Percentiles rank a stretch among this genome's conserved stretches.
phyloP scores from a whole-genome alignment of 2,113 vertebrate species.

The Chinchilla lanigera region DNA sequence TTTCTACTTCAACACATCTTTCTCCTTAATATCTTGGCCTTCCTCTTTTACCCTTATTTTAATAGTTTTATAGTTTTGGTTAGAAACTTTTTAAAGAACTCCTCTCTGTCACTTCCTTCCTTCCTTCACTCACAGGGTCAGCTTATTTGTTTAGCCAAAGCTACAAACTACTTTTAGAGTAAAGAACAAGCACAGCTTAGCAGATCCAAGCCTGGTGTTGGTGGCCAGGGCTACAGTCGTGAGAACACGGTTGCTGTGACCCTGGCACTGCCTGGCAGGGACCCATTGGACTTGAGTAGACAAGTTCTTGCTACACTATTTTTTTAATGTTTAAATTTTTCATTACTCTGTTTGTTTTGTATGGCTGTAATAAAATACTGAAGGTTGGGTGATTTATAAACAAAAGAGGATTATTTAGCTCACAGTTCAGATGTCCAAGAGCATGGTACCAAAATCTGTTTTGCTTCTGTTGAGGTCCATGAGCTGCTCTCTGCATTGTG shows the following conservation, averaged over 20 bases:
- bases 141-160: background rate
- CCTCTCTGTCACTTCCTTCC: background rate
- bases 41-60: background rate
- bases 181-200: background rate
- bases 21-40: background rate
- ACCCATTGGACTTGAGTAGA: background rate
- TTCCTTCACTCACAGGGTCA: background rate
- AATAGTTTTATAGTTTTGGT: background rate
- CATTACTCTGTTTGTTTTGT: background rate
- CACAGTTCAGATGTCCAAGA: background rate
- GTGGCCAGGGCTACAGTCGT: background rate
- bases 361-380: background rate
- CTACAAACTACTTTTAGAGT: background rate
- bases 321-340: background rate
- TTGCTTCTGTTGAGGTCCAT: background rate
- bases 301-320: background rate
- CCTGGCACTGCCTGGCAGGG: background rate
- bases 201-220: background rate
- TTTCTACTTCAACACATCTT: background rate
- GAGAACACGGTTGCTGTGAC: background rate
- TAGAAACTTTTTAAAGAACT: background rate
- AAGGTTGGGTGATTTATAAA: background rate
- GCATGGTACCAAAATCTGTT: background rate
- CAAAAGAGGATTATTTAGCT: background rate
- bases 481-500: background rate